Evolutionary conservation across 2,113 vertebrate species (phyloP).

Genomic region (Saccopteryx leptura): DNA sequence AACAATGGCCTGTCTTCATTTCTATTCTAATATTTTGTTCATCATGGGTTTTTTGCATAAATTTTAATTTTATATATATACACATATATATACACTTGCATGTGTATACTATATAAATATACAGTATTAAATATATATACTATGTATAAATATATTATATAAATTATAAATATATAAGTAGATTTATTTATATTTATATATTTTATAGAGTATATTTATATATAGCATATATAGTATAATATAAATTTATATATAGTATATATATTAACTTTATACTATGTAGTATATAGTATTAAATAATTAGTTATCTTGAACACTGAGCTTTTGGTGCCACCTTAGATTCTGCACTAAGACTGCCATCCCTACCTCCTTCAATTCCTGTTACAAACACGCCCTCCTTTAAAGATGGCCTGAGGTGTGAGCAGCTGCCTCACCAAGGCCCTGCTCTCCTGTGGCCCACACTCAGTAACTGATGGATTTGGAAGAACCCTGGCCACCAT

Average conservation of each 20-base stretch:
- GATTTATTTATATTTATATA: too few relatives aligned
- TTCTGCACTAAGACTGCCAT: not conserved
- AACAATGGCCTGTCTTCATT: not conserved
- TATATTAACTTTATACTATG: too few relatives aligned
- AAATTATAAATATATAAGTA: too few relatives aligned
- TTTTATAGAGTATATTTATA: too few relatives aligned
- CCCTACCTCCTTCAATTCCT: fast-evolving
- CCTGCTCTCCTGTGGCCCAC: too few relatives aligned
- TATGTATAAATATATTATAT: too few relatives aligned
- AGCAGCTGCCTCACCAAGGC: not conserved
- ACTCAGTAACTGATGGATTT: not conserved
- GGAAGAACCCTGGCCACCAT: not conserved
- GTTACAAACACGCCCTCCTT: not conserved
- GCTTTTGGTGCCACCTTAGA: not conserved
- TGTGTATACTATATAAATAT: too few relatives aligned
- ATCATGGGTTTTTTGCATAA: not conserved
- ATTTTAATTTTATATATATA: not conserved
- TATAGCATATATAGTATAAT: too few relatives aligned
- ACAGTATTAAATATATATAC: too few relatives aligned
- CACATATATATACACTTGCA: too few relatives aligned
- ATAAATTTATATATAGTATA: too few relatives aligned
- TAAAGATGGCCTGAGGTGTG: too few relatives aligned
- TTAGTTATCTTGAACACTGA: not conserved
- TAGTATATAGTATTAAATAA: not conserved
- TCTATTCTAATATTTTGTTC: not conserved